These are phyloP conservation scores for Thinocorus orbignyianus DNA, from an alignment of 2,113 vertebrate genomes.

Conservation along the genomic window DNA sequence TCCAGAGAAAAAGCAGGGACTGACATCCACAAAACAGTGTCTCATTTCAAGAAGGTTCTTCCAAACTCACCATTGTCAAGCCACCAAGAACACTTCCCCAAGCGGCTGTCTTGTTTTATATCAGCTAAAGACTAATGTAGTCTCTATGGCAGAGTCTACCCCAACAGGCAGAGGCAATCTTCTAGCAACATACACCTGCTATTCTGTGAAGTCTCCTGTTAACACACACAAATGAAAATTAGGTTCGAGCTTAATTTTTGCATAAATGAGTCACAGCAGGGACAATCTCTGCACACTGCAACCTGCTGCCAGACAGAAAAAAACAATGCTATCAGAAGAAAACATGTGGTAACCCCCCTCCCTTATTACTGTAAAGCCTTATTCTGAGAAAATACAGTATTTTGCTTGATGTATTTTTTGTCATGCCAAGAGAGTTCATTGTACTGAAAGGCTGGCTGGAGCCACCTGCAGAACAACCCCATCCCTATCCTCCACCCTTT, in stretches of 20 bases:
- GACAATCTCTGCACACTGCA: background rate
- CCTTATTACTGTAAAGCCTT: background rate
- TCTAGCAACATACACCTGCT: background rate
- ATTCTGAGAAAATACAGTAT: background rate
- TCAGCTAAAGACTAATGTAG: background rate
- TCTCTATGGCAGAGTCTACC: background rate
- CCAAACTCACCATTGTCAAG: background rate
- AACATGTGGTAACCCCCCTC: background rate
- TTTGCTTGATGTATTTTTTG: background rate
- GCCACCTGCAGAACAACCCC: background rate
- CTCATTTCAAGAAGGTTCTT: background rate
- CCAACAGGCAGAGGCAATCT: background rate
- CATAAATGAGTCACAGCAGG: slow-evolving; percentile 45
- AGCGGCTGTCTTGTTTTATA: background rate
- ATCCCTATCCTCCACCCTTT: background rate
- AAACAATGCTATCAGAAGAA: slow-evolving; percentile 59
- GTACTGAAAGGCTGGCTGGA: background rate
- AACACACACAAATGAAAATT: background rate
- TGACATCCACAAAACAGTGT: background rate
- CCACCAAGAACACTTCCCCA: background rate
- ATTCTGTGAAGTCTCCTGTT: background rate
- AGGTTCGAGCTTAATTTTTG: slow-evolving; percentile 22
- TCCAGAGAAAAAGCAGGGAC: background rate
- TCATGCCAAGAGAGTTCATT: background rate
- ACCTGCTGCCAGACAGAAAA: slow-evolving; percentile 42